phyloP scores from a whole-genome alignment of 2,797 vertebrate genomes.

The Clarias laeviceps region DNA sequence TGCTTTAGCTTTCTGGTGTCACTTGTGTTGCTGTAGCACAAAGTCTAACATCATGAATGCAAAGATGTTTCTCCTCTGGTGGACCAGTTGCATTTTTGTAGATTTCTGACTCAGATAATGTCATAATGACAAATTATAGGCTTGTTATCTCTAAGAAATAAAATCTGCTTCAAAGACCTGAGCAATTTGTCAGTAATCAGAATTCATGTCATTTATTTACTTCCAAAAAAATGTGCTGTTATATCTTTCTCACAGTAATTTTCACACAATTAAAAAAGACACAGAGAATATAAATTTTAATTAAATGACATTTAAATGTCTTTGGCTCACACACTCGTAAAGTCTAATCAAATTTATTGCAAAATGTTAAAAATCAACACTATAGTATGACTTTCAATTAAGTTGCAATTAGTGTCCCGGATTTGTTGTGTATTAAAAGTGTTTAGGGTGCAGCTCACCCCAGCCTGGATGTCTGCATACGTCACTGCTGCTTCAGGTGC shows the following conservation, averaged over 20 bases:
- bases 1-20: background rate
- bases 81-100: background rate
- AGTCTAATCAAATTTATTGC: background rate
- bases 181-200: background rate
- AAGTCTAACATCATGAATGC: background rate
- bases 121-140: background rate
- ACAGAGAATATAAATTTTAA: background rate
- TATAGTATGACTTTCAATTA: background rate
- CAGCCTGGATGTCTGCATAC: conserved; percentile 68
- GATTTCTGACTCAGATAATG: background rate
- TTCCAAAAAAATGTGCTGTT: background rate
- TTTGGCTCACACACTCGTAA: background rate
- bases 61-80: background rate
- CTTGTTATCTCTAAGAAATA: conserved; percentile 8
- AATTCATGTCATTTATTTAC: background rate
- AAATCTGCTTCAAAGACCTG: background rate
- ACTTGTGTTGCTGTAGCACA: background rate
- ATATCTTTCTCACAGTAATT: background rate
- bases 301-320: background rate
- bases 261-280: background rate
- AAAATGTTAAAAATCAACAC: background rate
- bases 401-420: background rate
- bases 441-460: background rate
- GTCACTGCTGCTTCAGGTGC: conserved; percentile 44
- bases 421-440: background rate